A percentile compares a stretch with the other conserved stretches of the same genome.
Conservation (phyloP, 2,888 invertebrate genomes). For the Alviniconcha strummeri region DNA sequence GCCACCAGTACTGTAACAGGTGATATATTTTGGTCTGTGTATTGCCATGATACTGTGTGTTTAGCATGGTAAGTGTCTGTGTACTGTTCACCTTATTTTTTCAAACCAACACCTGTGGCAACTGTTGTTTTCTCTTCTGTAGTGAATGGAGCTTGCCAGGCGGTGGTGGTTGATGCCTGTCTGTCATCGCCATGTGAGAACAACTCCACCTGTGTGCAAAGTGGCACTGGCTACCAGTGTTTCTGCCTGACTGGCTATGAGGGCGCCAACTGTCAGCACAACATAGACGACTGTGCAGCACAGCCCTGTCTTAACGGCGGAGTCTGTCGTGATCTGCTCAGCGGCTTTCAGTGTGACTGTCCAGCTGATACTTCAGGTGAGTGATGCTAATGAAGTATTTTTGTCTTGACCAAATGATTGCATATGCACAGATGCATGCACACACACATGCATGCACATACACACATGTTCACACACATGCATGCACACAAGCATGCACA, state of each 20-base stretch:
- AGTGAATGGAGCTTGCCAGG: conserved; percentile 16
- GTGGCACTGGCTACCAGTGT: conserved; percentile 32
- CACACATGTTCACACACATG: not conserved
- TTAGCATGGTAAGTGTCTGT: too few relatives aligned
- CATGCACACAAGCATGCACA: not conserved
- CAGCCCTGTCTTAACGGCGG: conserved; percentile 55
- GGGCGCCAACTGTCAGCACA: conserved; percentile 41
- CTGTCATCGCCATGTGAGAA: conserved; percentile 47
- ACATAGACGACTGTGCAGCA: conserved; percentile 50
- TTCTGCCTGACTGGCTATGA: conserved; percentile 40
- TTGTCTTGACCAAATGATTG: too few relatives aligned
- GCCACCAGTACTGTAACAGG: too few relatives aligned
- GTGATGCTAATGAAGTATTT: not conserved
- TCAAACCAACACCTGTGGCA: too few relatives aligned
- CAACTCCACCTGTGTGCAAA: conserved; percentile 43
- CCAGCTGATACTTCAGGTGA: conserved; percentile 26
- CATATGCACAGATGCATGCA: not conserved
- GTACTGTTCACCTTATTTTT: too few relatives aligned
- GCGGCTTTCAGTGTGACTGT: conserved; percentile 36
- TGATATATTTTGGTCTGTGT: too few relatives aligned
- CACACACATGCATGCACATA: not conserved
- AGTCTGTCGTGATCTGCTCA: conserved; percentile 39
- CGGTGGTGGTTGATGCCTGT: conserved; percentile 47
- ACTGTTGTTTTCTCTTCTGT: too few relatives aligned
- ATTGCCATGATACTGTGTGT: too few relatives aligned